Evolutionary conservation across 2,797 vertebrate genomes (phyloP), one percentile per base, ranked within the genome.

Genomic region (Balearica regulorum): DNA sequence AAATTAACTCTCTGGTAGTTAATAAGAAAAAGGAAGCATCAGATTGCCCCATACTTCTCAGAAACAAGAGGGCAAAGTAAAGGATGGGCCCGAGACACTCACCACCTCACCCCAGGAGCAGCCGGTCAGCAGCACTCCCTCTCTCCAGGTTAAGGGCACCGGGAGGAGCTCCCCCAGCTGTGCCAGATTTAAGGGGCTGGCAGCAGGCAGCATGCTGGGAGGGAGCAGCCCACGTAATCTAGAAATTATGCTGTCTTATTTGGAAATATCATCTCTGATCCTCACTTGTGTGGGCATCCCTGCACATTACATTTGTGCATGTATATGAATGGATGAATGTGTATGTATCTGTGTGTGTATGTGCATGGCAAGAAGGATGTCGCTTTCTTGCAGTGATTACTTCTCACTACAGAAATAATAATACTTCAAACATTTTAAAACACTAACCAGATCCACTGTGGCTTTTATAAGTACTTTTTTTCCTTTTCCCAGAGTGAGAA

Each of bases 241-340:
- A 31, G 70, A 69, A 71, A 46, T 62, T 25, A 22, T 4, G 4
- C 17, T 35, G 5, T 21, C 14, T 31, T 55, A 10, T 31, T 58
- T 69, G 31, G 65, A 90, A 83, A 48, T 21, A 10, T 1, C 0
- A 26, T 26, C 92, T 85, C 41, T 6, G 13, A 57, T 49, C n/a
- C 17, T 89, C 17, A 5, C 51, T 61, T 78, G 14, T 75, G 19
- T 37, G 5, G 5, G 2, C 13, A 19, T 11, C 6, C 14, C 51
- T 82, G 20, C 29, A 18, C 10, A 5, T 46, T 25, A 6, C 18
- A 21, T 44, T 44, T 69, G 24, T 73, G 39, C 10, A 5, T 11
- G 9, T 12, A 3, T 29, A 25, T 26, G 31, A 53, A 44, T 0
- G 3, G 62, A 24, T 37, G 7, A 8, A 16, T n/a, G 3, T 41